Evolutionary conservation across 1,140 invertebrate genomes (phyloP), one percentile per base, ranked within the genome.

Genomic region (Cotesia chilonis): DNA sequence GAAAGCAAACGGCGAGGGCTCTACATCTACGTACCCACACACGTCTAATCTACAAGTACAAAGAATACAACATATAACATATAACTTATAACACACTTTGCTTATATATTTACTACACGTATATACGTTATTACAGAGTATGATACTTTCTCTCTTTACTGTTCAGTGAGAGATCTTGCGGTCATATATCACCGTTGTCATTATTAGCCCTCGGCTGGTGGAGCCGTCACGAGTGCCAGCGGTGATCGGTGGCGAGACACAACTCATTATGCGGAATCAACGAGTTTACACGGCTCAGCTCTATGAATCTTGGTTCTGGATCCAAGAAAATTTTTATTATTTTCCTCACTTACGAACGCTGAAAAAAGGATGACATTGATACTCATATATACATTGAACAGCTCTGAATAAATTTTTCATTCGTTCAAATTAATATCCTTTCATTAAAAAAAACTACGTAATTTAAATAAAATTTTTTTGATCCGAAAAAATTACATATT

Each of bases 151-250:
- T 68, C 66, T 68, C 51, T 55, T 36, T 41, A n/a, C 57, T 17
- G 2, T 17, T 36, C 47, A 52, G 63, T 41, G 59, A 14, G 60
- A 55, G 61, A 65, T 66, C 59, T 66, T 63, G 59, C 20, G 59
- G 61, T 66, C 70, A 71, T 71, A 71, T 66, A 71, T 71, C 70
- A 71, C 70, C 54, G 36, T 64, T 71, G 70, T 71, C 70, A 61
- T 71, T 71, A 71, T 71, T 71, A 71, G 70, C 70, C 55, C 70
- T 71, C 37, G 28, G 70, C 70, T 55, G 36, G 59, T 64, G 47
- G 47, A 55, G 61, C 61, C 70, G 70, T 71, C 70, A 71, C 70
- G 70, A 70, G 59, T 17, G 47, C 70, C 61, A 70, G 59, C 36
- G 47, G 69, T 70, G 69, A 63, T 71, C 47, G 66, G 66, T 68